Evolutionary conservation across 2,113 vertebrate species (phyloP).

Genomic region (Esox niger): DNA sequence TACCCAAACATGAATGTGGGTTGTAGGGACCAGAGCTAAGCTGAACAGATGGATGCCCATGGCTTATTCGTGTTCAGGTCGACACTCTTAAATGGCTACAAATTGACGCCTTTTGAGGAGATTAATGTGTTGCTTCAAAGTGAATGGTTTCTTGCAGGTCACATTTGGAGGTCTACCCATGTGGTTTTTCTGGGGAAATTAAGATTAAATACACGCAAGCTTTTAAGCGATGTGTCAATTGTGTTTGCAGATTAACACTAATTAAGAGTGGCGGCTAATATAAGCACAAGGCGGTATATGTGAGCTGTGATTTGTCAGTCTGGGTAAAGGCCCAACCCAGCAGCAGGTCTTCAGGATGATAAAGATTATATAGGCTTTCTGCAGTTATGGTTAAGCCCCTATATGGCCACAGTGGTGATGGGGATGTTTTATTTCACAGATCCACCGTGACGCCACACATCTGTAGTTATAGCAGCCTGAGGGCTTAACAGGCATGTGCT

Average conservation of each 20-base stretch:
- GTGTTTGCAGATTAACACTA: constrained; percentile 33
- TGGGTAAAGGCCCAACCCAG: constrained; percentile 37
- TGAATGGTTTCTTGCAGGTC: constrained; percentile 36
- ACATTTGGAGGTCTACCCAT: constrained; percentile 30
- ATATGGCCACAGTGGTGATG: constrained; percentile 29
- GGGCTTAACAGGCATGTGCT: neutral
- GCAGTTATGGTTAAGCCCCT: neutral
- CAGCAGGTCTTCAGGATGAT: constrained; percentile 24
- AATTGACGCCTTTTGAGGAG: constrained; percentile 30
- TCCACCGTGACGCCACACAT: constrained; percentile 19
- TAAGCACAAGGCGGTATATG: constrained; percentile 29
- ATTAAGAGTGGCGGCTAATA: constrained; percentile 33
- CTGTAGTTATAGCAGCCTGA: neutral
- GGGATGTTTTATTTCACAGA: constrained; percentile 4
- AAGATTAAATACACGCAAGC: constrained; percentile 42
- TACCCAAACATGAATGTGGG: constrained; percentile 44
- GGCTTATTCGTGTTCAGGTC: constrained; percentile 26
- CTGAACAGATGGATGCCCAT: constrained; percentile 28
- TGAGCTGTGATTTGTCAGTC: constrained; percentile 41
- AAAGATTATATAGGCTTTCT: too few species aligned
- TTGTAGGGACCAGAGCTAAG: constrained; percentile 21
- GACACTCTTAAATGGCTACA: constrained; percentile 16
- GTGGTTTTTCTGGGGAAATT: constrained; percentile 36
- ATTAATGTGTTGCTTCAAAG: constrained; percentile 48
- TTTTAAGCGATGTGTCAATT: constrained; percentile 33